Base-by-base conservation (phyloP, 2,888 invertebrate species). In the Tipula helvola region DNA sequence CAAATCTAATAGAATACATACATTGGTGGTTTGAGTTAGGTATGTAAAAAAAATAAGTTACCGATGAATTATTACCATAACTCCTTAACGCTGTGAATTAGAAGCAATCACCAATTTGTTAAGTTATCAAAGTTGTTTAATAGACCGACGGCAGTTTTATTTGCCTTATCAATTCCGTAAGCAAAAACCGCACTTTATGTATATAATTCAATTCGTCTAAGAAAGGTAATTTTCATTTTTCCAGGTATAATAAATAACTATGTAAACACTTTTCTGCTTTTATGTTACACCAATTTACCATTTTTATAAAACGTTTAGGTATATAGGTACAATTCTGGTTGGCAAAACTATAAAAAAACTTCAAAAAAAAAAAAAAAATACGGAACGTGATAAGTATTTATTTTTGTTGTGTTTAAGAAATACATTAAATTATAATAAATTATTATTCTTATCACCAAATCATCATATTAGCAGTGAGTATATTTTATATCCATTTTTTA, bases 401-500 rank as follows among this genome's bases (percentile, higher is more conserved):
- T 71, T 71, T 71, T 52, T 71, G 28, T 28, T 57, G 12, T 28
- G 10, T 71, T 28, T 28, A 71, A 71, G 28, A 10, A 28, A 71
- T 71, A 28, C 71, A 71, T 71, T 71, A 71, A 71, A 71, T 28
- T 71, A 71, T 28, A 71, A 71, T 71, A 71, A 71, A 71, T 71
- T 71, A 71, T 71, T 71, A 71, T 71, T 71, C 71, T 71, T 71
- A 71, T 71, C 71, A 71, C 71, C 71, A 71, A 71, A 71, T 71
- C 71, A 71, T 28, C 71, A 71, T 71, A 71, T 71, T 71, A 71
- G 1, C 52, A 28, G 28, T 39, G 16, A 10, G 28, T 71, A 10
- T 8, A 28, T 28, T 28, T 7, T 28, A 71, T 71, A 71, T 71
- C 18, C 71, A 8, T 10, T 71, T 71, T 28, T 10, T 52, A 71